Base-by-base conservation (phyloP, 2,888 invertebrate species). In the Chaetogeoica ovagalla region DNA sequence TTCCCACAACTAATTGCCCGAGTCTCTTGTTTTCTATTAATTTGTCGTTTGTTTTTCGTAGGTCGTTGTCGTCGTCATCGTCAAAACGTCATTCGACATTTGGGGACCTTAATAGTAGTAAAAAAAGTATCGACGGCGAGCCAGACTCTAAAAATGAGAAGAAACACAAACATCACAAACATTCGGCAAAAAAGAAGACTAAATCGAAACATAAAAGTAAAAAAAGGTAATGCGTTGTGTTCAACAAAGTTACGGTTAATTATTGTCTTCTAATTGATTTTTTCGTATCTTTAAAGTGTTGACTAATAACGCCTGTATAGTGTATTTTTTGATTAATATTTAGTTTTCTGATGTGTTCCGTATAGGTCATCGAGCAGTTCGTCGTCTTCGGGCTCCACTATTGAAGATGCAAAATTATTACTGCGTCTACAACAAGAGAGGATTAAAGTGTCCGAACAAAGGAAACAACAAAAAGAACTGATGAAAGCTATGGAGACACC, bases 401-500 rank as follows among this genome's bases (percentile, higher is more conserved):
- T 89, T 70, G 87, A 89, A 83, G 91, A 91, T 17, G 85, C 92
- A 0, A 91, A 91, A 84, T 85, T 95, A 39, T 85, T 95, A 83
- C 89, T 93, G 85, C 89, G 91, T 83, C 86, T 96, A 21, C 92
- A 94, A 84, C 90, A 91, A 0, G 93, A 94, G 84, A 87, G 94
- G 0, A 84, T 91, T 21, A 89, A 90, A 73, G 88, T 91, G 60
- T 87, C 90, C 13, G 90, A 92, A 48, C 91, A 93, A 69, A 90
- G 89, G 75, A 90, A 89, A 82, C 89, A 89, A 3, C 88, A 90
- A 81, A 95, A 95, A 84, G 94, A 94, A 84, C 84, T 91, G 75
- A 85, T 91, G 85, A 99, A 99, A 87, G 92, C 94, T 0, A 91
- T 91, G 77, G 98, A 99, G 88, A 97, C 97, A 0, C 94, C 98